A percentile compares a stretch with the other conserved stretches of the same genome.
Conservation (phyloP, 2,113 vertebrate genomes). For the Cyanoderma ruficeps region DNA sequence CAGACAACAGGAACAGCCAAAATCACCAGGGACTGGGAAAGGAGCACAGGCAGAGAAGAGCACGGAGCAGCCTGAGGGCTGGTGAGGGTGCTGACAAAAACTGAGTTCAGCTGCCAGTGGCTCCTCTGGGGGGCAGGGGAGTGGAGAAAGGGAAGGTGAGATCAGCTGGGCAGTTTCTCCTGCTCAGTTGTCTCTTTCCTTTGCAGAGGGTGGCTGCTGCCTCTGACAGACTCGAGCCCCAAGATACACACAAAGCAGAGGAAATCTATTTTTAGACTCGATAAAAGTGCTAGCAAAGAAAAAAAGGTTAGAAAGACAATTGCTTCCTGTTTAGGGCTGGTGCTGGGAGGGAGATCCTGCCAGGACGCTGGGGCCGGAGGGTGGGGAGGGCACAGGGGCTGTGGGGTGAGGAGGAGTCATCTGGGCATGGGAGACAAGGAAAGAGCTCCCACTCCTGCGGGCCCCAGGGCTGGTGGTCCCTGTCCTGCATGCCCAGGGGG, state of each 20-base stretch:
- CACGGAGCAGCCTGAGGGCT: background rate
- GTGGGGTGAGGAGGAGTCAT: background rate
- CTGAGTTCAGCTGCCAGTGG: background rate
- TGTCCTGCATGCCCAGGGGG: background rate
- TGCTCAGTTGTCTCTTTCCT: background rate
- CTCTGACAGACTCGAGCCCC: background rate
- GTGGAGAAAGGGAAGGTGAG: background rate
- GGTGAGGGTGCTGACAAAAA: too few species aligned
- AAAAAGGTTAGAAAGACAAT: conserved; percentile 10
- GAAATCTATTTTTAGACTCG: conserved; percentile 14
- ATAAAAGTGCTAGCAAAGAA: background rate
- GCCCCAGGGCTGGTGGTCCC: background rate
- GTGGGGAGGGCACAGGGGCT: background rate
- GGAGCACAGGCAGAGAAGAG: background rate
- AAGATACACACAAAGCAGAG: background rate
- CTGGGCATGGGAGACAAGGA: background rate
- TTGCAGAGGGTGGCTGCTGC: background rate
- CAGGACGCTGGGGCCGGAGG: background rate
- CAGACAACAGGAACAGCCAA: background rate
- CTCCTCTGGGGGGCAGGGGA: background rate
- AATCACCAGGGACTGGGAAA: background rate
- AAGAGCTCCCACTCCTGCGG: background rate
- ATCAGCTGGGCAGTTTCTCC: background rate
- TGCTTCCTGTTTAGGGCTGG: conserved; percentile 14
- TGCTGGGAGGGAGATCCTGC: background rate